phyloP scores from a whole-genome alignment of 2,888 invertebrate genomes.

The Smittia sp. region DNA sequence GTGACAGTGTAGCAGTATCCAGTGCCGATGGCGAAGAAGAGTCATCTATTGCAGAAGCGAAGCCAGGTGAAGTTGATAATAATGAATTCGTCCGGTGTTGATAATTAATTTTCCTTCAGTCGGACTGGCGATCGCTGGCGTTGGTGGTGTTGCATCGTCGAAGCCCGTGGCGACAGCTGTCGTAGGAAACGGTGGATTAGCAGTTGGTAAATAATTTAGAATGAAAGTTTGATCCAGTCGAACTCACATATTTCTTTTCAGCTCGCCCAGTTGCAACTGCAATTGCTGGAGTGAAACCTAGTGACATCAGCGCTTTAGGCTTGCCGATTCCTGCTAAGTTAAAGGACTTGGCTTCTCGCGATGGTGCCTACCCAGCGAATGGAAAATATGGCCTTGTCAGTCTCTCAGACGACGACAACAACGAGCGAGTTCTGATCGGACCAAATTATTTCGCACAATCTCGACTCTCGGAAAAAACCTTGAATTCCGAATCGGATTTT shows the following conservation, averaged over 20 bases:
- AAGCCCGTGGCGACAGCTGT: constrained; percentile 70
- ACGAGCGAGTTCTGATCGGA: constrained; percentile 40
- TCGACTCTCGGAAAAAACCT: constrained; percentile 11
- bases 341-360: constrained; percentile 20
- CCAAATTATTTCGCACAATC: constrained; percentile 39
- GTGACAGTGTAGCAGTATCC: background rate
- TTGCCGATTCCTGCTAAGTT: constrained; percentile 45
- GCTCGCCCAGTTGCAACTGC: constrained; percentile 70
- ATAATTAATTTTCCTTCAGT: constrained; percentile 42
- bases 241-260: background rate
- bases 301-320: constrained; percentile 51
- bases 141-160: constrained; percentile 69
- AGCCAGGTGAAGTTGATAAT: constrained; percentile 57
- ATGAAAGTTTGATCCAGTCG: background rate
- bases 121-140: constrained; percentile 63
- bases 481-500: background rate
- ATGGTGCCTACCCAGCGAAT: constrained; percentile 10
- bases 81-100: constrained; percentile 18
- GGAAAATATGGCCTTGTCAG: constrained; percentile 42
- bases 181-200: constrained; percentile 66
- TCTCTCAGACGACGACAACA: constrained; percentile 4
- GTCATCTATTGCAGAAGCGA: constrained; percentile 70
- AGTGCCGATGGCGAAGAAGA: constrained; percentile 47
- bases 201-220: constrained; percentile 57
- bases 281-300: constrained; percentile 64